phyloP scores from a whole-genome alignment of 2,888 invertebrate species.

The Diarsia rubi region DNA sequence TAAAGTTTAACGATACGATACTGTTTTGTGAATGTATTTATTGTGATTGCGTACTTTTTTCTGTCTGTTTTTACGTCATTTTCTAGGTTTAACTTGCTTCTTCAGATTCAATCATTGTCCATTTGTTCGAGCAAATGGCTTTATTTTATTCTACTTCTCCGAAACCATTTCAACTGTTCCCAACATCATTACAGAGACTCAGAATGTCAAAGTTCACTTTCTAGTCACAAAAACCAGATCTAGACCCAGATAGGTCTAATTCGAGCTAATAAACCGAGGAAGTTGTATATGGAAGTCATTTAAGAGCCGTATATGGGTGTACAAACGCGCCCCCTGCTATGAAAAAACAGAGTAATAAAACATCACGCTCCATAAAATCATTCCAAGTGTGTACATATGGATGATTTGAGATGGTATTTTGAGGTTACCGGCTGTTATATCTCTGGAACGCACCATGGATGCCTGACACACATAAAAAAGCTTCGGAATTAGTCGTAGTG shows the following conservation, averaged over 20 bases:
- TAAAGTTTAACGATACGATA: conserved; percentile 64
- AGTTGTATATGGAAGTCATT: conserved; percentile 45
- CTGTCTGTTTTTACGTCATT: conserved; percentile 36
- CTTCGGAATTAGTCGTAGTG: too few relatives aligned
- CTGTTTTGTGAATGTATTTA: conserved; percentile 57
- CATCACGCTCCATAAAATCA: conserved; percentile 60
- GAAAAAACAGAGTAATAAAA: conserved; percentile 61
- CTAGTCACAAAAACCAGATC: conserved; percentile 47
- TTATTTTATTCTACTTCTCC: conserved; percentile 10
- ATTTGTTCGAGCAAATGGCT: conserved; percentile 4
- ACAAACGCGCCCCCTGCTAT: conserved; percentile 55
- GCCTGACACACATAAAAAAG: neutral
- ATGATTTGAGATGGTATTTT: conserved; percentile 58
- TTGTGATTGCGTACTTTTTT: conserved; percentile 52
- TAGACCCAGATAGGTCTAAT: conserved; percentile 56
- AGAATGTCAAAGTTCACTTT: conserved; percentile 50
- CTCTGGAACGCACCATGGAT: conserved; percentile 14
- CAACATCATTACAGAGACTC: neutral
- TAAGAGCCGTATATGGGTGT: conserved; percentile 51
- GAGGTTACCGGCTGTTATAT: conserved; percentile 31
- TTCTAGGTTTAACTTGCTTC: conserved; percentile 19
- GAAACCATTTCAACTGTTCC: conserved; percentile 9
- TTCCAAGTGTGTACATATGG: conserved; percentile 53
- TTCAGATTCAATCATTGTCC: neutral
- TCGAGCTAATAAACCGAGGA: conserved; percentile 50